Conservation (phyloP, 1,140 invertebrate genomes). For the Cotesia chilonis region DNA sequence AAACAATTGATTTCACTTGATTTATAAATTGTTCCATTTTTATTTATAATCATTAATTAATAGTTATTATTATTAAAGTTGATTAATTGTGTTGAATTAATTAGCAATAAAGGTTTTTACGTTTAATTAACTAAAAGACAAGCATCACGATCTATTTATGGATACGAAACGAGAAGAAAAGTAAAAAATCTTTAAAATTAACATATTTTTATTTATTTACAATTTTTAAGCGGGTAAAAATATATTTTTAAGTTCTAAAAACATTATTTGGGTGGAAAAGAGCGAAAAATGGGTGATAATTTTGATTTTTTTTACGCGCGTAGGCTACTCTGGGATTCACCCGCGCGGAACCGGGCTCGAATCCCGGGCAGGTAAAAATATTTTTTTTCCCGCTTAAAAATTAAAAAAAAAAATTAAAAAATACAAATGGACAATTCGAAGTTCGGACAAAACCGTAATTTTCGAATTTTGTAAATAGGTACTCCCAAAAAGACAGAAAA, state of each 20-base stretch:
- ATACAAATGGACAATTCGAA: conserved; percentile 32
- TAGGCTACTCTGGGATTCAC: too few species aligned
- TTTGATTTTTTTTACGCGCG: too few species aligned
- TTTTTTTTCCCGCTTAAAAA: too few species aligned
- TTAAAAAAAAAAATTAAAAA: not conserved
- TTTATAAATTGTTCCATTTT: conserved; percentile 9
- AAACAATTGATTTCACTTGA: conserved; percentile 31
- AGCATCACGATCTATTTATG: conserved; percentile 42
- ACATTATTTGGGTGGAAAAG: not conserved
- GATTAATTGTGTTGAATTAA: conserved; percentile 7
- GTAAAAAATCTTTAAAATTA: conserved; percentile 6
- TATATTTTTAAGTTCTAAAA: not conserved
- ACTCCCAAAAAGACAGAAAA: conserved; percentile 35
- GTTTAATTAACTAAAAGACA: conserved; percentile 16
- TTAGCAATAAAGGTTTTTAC: conserved; percentile 1
- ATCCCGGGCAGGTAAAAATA: too few species aligned
- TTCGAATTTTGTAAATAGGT: conserved; percentile 44
- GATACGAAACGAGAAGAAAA: conserved; percentile 28
- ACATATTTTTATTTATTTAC: not conserved
- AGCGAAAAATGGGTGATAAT: too few species aligned
- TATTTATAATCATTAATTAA: conserved; percentile 10
- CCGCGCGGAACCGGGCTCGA: too few species aligned
- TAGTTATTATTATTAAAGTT: not conserved
- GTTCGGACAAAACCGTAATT: conserved; percentile 27
- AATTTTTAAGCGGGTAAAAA: not conserved